Percentiles rank a stretch among this genome's conserved stretches.
Evolutionary conservation across 2,888 invertebrate species (phyloP).

Genomic region (Rotaria macrura): DNA sequence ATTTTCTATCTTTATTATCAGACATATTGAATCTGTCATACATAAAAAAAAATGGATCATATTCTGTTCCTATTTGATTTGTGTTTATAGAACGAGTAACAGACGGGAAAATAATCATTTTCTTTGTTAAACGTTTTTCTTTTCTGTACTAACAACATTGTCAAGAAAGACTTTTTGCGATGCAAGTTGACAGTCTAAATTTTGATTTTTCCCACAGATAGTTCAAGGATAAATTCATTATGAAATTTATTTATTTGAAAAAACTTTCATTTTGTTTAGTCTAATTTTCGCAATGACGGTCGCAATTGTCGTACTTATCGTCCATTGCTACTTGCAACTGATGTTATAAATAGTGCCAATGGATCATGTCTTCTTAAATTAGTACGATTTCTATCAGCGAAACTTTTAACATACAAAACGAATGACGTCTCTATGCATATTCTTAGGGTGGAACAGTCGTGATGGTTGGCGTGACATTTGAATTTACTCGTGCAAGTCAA

Average conservation of each 20-base stretch:
- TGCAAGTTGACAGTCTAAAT: no score
- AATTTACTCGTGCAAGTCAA: slow-evolving; percentile 14
- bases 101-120: no score
- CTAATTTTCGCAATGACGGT: neutral
- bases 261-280: neutral
- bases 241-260: no score
- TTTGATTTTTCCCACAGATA: no score
- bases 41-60: neutral
- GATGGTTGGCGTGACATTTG: slow-evolving; percentile 15
- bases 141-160: no score
- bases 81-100: no score
- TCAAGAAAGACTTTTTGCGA: no score
- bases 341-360: neutral
- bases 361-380: slow-evolving; percentile 1
- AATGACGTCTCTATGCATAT: neutral
- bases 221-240: no score
- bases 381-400: neutral
- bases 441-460: neutral
- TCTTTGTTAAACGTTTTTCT: no score
- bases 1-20: no score
- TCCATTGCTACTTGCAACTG: neutral
- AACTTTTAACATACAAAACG: no score
- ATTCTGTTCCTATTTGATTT: neutral
- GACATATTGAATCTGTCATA: neutral
- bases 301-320: neutral